Evolutionary conservation across 2,888 invertebrate genomes (phyloP), one percentile per base, ranked within the genome.

Genomic region (Ichneumoninae sp.): DNA sequence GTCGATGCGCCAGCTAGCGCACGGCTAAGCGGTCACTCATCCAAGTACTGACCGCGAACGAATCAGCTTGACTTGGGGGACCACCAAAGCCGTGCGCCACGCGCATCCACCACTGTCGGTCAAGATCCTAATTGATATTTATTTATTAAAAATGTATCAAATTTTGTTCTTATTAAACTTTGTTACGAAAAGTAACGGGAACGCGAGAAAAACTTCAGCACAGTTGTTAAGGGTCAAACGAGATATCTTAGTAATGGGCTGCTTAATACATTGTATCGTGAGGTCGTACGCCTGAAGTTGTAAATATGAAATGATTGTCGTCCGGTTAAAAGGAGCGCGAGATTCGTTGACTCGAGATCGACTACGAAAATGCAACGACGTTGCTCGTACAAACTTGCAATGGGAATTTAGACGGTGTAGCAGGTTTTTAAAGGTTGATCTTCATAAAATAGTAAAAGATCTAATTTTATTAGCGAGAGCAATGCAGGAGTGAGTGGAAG

Each of bases 291-390:
- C 26, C 57, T 73, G 71, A 57, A 44, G 30, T 63, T 74, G 74
- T 74, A 74, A 74, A 74, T 74, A 74, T n/a, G 74, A 63, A 30
- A 47, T n/a, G 69, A 36, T 26, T 8, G 57, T 57, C 57, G n/a
- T 57, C 44, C 26, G 26, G 60, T 7, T 40, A 22, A 44, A 57
- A n/a, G n/a, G n/a, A 68, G 16, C 10, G 57, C 26, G 57, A 8
- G 57, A 57, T 26, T 22, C 13, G 57, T 26, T 26, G 57, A 57
- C 16, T 26, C 57, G 54, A 22, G 19, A 22, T 19, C 19, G 22
- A 26, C 3, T 22, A 22, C 13, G 57, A 57, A 68, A 44, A 44
- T 26, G 47, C 26, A 13, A 44, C 26, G 68, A 26, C 22, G 47
- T 44, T 7, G 44, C 33, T 65, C 44, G 68, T 44, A 22, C 36